Evolutionary conservation across 2,888 invertebrate genomes (phyloP).

Genomic region (Crepidodera aurea): DNA sequence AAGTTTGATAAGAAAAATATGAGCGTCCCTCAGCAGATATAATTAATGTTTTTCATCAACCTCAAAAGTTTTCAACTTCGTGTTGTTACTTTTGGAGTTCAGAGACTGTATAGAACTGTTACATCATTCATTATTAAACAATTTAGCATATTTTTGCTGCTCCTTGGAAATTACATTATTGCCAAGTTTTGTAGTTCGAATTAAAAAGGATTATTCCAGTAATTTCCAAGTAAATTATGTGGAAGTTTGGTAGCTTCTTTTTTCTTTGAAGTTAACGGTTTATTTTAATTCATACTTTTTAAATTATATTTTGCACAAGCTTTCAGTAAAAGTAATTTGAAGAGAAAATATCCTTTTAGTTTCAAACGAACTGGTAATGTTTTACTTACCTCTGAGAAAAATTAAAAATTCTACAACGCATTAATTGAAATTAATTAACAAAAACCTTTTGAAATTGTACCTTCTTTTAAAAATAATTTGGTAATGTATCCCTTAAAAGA

Average conservation of each 20-base stretch:
- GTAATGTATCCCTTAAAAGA: too few relatives aligned
- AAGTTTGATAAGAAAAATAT: not conserved
- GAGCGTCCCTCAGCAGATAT: not conserved
- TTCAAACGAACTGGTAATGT: not conserved
- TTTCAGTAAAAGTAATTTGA: not conserved
- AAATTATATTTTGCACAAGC: not conserved
- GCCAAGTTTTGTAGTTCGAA: conserved; percentile 6
- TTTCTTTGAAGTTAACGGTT: not conserved
- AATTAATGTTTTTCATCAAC: conserved; percentile 16
- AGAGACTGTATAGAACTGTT: conserved; percentile 4
- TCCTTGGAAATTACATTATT: conserved; percentile 11
- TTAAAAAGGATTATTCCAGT: conserved; percentile 20
- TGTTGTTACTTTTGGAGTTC: conserved; percentile 11
- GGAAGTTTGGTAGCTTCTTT: not conserved
- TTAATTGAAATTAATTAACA: too few relatives aligned
- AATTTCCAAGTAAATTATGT: conserved; percentile 15
- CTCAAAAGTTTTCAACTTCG: conserved; percentile 12
- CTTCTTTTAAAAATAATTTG: too few relatives aligned
- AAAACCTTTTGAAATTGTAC: too few relatives aligned
- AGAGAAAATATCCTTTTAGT: not conserved
- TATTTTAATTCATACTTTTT: conserved; percentile 8
- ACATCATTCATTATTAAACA: conserved; percentile 20
- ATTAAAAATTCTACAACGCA: not conserved
- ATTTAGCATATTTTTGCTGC: conserved; percentile 15
- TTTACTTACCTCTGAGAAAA: not conserved